phyloP scores from a whole-genome alignment of 2,888 invertebrate genomes.

The Pheosia gnoma region DNA sequence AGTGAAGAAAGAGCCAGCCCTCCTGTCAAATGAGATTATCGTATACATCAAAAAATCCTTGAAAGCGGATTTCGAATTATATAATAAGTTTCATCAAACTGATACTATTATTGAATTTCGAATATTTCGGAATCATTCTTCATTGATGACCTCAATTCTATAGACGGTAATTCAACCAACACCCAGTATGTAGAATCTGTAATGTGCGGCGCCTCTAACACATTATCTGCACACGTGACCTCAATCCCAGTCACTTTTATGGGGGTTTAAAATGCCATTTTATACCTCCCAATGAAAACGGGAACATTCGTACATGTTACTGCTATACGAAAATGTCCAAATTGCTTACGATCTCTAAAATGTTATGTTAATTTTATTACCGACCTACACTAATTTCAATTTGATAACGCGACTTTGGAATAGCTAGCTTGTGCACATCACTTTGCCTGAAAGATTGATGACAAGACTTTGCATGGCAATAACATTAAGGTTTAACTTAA shows the following conservation, averaged over 20 bases:
- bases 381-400: conserved; percentile 29
- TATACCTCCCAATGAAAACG: conserved; percentile 52
- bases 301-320: conserved; percentile 50
- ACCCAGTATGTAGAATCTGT: not conserved
- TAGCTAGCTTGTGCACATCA: not conserved
- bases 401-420: conserved; percentile 17
- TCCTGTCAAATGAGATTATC: no score
- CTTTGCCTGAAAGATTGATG: not conserved
- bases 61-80: no score
- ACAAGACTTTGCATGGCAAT: no score
- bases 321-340: conserved; percentile 46
- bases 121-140: no score
- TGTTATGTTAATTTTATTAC: conserved; percentile 57
- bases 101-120: no score
- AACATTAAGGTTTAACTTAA: conserved; percentile 9
- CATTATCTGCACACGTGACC: conserved; percentile 35
- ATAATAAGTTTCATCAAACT: no score
- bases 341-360: conserved; percentile 53
- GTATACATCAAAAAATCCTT: no score
- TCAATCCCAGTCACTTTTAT: conserved; percentile 48
- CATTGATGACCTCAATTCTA: not conserved
- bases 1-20: no score
- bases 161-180: conserved; percentile 1
- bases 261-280: conserved; percentile 53
- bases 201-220: conserved; percentile 6